Evolutionary conservation across 1,140 invertebrate genomes (phyloP).

Genomic region (Bombus pascuorum): DNA sequence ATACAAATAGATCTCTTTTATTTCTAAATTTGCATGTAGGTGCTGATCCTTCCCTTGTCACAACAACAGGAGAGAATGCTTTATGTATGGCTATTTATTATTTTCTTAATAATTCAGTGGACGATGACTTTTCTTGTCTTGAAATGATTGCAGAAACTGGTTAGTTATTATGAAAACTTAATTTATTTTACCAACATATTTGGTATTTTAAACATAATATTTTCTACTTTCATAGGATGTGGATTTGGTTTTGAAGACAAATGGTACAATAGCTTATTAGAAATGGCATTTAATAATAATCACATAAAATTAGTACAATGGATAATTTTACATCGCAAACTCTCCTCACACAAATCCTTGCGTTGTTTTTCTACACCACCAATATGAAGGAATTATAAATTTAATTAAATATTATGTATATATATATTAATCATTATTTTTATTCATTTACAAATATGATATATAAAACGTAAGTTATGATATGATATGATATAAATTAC

Average conservation of each 20-base stretch:
- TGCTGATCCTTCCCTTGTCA: constrained; percentile 61
- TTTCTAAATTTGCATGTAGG: constrained; percentile 46
- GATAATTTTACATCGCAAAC: constrained; percentile 54
- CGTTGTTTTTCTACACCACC: constrained; percentile 43
- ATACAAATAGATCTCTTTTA: neutral
- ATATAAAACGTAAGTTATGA: neutral
- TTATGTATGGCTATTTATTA: constrained; percentile 62
- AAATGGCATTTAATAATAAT: constrained; percentile 45
- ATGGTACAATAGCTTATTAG: constrained; percentile 61
- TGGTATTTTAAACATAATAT: neutral
- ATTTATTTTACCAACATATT: neutral
- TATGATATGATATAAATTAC: neutral
- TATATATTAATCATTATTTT: neutral
- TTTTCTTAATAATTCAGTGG: constrained; percentile 56
- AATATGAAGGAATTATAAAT: neutral
- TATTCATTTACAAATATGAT: neutral
- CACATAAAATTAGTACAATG: constrained; percentile 58
- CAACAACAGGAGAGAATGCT: constrained; percentile 62
- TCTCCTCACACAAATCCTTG: neutral
- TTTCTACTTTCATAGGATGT: constrained; percentile 47
- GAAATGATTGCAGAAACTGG: constrained; percentile 57
- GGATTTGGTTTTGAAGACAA: constrained; percentile 36
- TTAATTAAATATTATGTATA: neutral
- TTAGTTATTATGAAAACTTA: constrained; percentile 8
- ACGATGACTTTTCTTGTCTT: constrained; percentile 57